Conservation (phyloP, 2,113 vertebrate species). For the Heloderma charlesbogerti region DNA sequence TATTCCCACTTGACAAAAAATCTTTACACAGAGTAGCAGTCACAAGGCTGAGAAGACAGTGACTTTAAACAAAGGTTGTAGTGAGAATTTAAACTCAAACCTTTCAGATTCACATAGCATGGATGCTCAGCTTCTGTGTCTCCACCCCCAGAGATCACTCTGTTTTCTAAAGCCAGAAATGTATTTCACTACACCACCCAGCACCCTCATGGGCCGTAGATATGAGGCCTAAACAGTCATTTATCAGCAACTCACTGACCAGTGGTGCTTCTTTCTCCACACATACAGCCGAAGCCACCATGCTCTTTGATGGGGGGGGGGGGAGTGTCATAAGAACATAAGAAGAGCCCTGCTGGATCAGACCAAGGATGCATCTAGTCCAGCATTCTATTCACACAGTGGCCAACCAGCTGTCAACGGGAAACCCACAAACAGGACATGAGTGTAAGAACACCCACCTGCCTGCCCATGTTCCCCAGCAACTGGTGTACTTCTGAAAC, state of each 20-base stretch:
- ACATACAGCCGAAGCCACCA: neutral
- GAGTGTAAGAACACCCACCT: too few species aligned
- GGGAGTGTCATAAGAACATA: too few species aligned
- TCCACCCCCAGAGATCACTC: neutral
- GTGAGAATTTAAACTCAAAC: constrained; percentile 4
- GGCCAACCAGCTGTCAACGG: too few species aligned
- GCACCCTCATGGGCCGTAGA: neutral
- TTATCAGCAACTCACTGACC: neutral
- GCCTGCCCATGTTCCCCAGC: too few species aligned
- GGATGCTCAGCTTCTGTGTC: neutral
- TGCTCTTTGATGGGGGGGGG: neutral
- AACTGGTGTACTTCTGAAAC: too few species aligned
- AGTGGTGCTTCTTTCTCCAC: neutral
- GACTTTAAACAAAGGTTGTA: constrained; percentile 10
- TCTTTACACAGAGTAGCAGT: constrained; percentile 9
- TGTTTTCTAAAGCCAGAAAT: neutral
- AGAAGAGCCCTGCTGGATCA: too few species aligned
- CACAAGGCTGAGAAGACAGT: neutral
- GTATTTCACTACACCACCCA: neutral
- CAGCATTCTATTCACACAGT: too few species aligned
- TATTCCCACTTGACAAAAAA: constrained; percentile 27
- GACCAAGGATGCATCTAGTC: too few species aligned
- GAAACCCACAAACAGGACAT: too few species aligned
- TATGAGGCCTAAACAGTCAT: neutral
- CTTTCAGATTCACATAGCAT: neutral